Evolutionary conservation across 2,113 vertebrate genomes (phyloP).

Genomic region (Ctenodactylus gundi): DNA sequence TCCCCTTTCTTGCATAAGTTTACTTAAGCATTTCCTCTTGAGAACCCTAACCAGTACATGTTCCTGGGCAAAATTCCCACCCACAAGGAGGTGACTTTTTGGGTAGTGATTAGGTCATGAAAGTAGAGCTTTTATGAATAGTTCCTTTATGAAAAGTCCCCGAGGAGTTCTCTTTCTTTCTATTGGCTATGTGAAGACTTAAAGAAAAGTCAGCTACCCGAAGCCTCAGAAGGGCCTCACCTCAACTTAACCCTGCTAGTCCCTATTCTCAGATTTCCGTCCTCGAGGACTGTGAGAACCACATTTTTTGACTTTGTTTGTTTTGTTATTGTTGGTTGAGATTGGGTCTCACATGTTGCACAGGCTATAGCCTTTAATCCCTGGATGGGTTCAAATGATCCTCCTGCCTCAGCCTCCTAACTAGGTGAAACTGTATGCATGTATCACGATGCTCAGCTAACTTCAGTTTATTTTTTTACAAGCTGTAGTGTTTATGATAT

Average conservation of each 20-base stretch:
- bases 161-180: not conserved
- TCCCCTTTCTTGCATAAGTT: too few relatives aligned
- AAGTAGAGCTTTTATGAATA: not conserved
- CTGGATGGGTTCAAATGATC: not conserved
- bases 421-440: not conserved
- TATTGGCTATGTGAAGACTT: not conserved
- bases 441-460: not conserved
- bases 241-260: not conserved
- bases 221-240: not conserved
- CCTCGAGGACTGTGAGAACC: not conserved
- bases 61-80: not conserved
- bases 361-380: not conserved
- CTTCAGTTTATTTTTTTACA: not conserved
- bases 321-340: not conserved
- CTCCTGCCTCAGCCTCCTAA: not conserved
- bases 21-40: too few relatives aligned
- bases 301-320: not conserved
- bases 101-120: not conserved
- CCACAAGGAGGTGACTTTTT: too few relatives aligned
- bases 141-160: not conserved
- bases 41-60: too few relatives aligned
- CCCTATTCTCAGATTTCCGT: too few relatives aligned
- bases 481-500: rapidly evolving
- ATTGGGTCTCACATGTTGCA: not conserved
- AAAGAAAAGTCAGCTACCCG: not conserved